A percentile compares a stretch with the other conserved stretches of the same genome.
These are phyloP conservation scores for Azemiops feae DNA, from an alignment of 2,113 vertebrate genomes.

Conservation along the genomic window DNA sequence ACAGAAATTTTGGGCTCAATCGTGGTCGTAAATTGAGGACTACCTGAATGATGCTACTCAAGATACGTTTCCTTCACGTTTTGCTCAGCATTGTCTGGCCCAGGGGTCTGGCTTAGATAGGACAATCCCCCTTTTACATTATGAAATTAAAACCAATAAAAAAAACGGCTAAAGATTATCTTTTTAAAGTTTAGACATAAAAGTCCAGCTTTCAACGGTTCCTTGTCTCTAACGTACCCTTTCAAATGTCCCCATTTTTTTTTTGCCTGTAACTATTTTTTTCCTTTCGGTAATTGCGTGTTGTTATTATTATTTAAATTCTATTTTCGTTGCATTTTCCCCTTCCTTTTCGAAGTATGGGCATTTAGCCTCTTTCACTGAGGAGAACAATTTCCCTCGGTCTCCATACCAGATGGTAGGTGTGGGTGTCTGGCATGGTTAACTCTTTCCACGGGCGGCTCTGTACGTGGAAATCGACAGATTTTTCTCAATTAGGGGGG, in stretches of 20 bases:
- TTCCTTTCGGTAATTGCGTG: neutral
- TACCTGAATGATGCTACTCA: neutral
- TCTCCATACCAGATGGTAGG: conserved; percentile 5
- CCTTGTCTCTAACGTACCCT: neutral
- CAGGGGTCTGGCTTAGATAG: neutral
- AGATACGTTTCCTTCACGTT: neutral
- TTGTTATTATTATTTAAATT: neutral
- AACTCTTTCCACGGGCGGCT: neutral
- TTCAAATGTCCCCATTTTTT: neutral
- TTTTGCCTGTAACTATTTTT: neutral
- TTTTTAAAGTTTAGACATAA: neutral
- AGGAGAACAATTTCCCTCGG: neutral
- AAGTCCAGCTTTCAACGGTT: neutral
- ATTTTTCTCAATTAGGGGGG: neutral
- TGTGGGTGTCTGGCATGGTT: neutral
- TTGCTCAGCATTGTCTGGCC: neutral
- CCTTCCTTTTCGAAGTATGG: neutral
- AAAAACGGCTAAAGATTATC: neutral
- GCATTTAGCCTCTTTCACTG: conserved; percentile 3
- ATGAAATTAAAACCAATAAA: neutral
- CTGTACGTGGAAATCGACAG: neutral
- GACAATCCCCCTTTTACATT: neutral
- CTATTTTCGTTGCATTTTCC: neutral
- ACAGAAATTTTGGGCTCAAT: no score
- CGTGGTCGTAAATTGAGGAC: no score